Evolutionary conservation across 2,888 invertebrate species (phyloP), one percentile per base, ranked within the genome.

Genomic region (Ischnus inquisitorius): DNA sequence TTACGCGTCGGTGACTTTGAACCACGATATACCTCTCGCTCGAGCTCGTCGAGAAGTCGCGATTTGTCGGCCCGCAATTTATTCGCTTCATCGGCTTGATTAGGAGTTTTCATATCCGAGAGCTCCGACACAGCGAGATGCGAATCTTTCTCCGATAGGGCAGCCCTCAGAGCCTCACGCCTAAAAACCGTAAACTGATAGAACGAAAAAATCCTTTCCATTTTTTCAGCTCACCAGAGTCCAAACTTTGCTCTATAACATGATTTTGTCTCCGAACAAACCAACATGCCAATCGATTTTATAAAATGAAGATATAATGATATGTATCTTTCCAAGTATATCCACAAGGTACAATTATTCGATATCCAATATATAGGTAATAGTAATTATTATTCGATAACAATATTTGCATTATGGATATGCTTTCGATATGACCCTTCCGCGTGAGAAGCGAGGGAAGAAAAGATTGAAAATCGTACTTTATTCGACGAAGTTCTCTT

Each of bases 71-170:
- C 94, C 90, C 95, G 96, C 76, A 98, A 94, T 88, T 95, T 94
- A 72, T 96, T 96, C 82, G 96, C 96, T 93, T 96, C 95, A 85
- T 95, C 95, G 46, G 96, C 95, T 90, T 96, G 96, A 69, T 93
- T 94, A 82, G 95, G 95, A 75, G 95, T 95, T 88, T 96, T 94
- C 71, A 96, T 95, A 10, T 96, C 96, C 79, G 96, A 95, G 90
- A 97, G 95, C 93, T 98, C 98, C 79, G 98, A 93, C 85, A 97
- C 95, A 0, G 97, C 98, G 89, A 98, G 95, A 93, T 97, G 97
- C 12, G 97, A 96, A 93, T 98, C 98, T 92, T 98, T 98, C 91
- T 98, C 98, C 90, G 97, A 97, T 83, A 98, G 96, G 3, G 97
- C 96, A 82, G 96, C 96, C 94, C 97, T 96, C 85, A 98, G 94